phyloP scores from a whole-genome alignment of 1,140 invertebrate genomes.

The Eueides isabella region DNA sequence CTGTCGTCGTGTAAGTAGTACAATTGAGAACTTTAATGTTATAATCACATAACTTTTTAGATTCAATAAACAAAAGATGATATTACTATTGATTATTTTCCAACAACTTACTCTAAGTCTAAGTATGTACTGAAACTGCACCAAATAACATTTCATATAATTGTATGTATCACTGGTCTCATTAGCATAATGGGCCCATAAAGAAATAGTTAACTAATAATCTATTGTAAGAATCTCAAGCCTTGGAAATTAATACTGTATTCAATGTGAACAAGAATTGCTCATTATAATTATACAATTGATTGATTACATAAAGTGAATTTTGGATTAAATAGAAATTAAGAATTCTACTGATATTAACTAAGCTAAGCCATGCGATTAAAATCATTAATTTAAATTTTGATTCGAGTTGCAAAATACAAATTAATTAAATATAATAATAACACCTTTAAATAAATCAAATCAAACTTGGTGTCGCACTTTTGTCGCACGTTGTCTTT shows the following conservation, averaged over 20 bases:
- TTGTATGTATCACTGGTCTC: background rate
- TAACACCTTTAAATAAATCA: too few relatives aligned
- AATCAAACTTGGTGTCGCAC: too few relatives aligned
- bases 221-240: background rate
- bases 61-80: background rate
- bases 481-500: too few relatives aligned
- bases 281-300: background rate
- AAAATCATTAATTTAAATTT: too few relatives aligned
- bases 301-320: too few relatives aligned
- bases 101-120: background rate
- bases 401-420: too few relatives aligned
- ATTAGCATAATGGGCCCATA: constrained; percentile 11
- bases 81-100: background rate
- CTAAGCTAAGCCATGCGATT: too few relatives aligned
- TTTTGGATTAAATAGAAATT: background rate
- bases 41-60: background rate
- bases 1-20: background rate
- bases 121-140: background rate
- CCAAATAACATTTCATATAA: background rate
- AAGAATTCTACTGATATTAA: too few relatives aligned
- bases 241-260: background rate
- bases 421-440: too few relatives aligned
- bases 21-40: background rate
- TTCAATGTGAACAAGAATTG: background rate
- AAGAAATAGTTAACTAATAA: constrained; percentile 10